Conservation (phyloP, 1,140 invertebrate species). For the Tetramorium parvispinum region DNA sequence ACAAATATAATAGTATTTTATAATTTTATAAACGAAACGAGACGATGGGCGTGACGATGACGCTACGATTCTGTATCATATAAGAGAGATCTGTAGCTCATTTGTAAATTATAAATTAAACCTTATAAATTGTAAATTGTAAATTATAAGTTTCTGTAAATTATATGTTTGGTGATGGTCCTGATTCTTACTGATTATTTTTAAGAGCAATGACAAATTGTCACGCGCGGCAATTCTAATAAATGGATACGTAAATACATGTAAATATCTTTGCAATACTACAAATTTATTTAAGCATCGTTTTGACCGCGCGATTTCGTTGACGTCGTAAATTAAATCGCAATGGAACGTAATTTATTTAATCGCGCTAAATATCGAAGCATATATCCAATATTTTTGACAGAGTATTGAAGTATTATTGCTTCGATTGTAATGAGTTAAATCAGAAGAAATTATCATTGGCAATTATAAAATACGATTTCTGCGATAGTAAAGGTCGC, state of each 20-base stretch:
- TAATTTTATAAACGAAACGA: not conserved
- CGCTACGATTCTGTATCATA: not conserved
- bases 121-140: not conserved
- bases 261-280: constrained; percentile 32
- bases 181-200: constrained; percentile 12
- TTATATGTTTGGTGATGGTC: constrained; percentile 18
- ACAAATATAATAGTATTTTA: constrained; percentile 11
- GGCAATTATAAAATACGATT: not conserved
- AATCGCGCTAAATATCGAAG: not conserved
- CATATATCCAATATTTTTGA: constrained; percentile 3
- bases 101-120: constrained; percentile 25
- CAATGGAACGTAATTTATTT: constrained; percentile 13
- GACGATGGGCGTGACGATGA: not conserved
- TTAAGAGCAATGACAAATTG: constrained; percentile 12
- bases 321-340: not conserved
- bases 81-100: constrained; percentile 5
- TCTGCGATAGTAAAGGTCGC: not conserved
- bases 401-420: not conserved
- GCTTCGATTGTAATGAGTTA: constrained; percentile 13
- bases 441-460: constrained; percentile 19
- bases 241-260: constrained; percentile 4
- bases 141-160: constrained; percentile 21
- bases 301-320: constrained; percentile 14
- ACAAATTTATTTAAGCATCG: not conserved
- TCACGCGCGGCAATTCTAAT: constrained; percentile 3